Percentiles rank a stretch among this genome's conserved stretches.
phyloP scores from a whole-genome alignment of 2,113 vertebrate species.

The Micronisus gabar region DNA sequence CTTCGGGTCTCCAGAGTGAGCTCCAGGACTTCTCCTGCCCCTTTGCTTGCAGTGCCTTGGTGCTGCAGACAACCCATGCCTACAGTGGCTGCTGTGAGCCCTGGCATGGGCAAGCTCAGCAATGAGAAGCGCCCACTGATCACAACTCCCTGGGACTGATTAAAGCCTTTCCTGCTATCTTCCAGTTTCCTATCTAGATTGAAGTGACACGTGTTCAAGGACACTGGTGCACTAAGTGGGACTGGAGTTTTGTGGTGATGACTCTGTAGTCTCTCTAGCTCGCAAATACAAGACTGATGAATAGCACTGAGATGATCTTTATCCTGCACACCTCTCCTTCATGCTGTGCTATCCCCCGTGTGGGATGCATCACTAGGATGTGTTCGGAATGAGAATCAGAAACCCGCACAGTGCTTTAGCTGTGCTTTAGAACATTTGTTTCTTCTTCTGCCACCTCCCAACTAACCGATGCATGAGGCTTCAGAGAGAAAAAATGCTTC shows the following conservation, averaged over 20 bases:
- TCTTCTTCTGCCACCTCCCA: not conserved
- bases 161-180: not conserved
- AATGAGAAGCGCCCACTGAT: not conserved
- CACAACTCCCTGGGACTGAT: not conserved
- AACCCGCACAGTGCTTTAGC: not conserved
- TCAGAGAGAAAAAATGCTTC: not conserved
- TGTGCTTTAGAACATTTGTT: not conserved
- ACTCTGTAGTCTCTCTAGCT: not conserved
- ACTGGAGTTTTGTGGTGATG: not conserved
- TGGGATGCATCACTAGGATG: not conserved
- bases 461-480: not conserved
- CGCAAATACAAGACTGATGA: not conserved
- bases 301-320: not conserved
- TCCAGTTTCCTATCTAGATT: not conserved
- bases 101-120: not conserved
- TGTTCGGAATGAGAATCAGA: not conserved
- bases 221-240: not conserved
- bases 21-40: not conserved
- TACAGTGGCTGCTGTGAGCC: not conserved
- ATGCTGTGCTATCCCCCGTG: rapidly evolving
- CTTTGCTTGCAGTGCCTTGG: not conserved
- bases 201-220: not conserved
- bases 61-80: not conserved
- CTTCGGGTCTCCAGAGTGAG: not conserved
- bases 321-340: not conserved